A percentile compares a stretch with the other conserved stretches of the same genome.
phyloP scores from a whole-genome alignment of 2,797 vertebrate genomes.

The Acrossocheilus fasciatus region DNA sequence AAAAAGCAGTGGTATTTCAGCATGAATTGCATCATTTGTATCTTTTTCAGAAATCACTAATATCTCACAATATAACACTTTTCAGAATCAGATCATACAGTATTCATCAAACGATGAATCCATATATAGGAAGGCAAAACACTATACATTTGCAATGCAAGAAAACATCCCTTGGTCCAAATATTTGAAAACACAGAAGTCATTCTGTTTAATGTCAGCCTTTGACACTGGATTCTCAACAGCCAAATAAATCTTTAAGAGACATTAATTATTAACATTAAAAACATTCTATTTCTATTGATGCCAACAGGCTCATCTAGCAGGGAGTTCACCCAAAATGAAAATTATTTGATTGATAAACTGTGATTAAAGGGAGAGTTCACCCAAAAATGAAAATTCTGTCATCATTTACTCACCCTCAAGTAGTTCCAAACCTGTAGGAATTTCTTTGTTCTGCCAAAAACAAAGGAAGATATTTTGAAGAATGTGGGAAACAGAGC shows the following conservation, averaged over 20 bases:
- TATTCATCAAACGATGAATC: constrained; percentile 18
- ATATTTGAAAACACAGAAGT: constrained; percentile 1
- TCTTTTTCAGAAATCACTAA: background rate
- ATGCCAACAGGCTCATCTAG: background rate
- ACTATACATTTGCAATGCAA: background rate
- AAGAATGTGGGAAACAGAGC: too few species aligned
- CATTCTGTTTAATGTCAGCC: background rate
- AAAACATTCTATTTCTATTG: background rate
- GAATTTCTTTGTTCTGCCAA: too few species aligned
- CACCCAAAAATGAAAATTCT: too few species aligned
- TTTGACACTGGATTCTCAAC: constrained; percentile 27
- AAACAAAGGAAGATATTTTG: too few species aligned
- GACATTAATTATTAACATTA: background rate
- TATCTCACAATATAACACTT: too few species aligned
- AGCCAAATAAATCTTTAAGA: background rate
- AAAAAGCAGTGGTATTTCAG: background rate
- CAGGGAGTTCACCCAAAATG: background rate
- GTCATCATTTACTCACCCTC: too few species aligned
- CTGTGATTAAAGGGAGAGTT: background rate
- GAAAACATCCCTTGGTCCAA: background rate
- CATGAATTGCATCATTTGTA: background rate
- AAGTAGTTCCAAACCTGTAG: too few species aligned
- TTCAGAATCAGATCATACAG: background rate
- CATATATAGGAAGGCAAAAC: background rate
- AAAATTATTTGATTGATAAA: background rate